Conservation (phyloP, 2,113 vertebrate species). For the Glaucomys volans region DNA sequence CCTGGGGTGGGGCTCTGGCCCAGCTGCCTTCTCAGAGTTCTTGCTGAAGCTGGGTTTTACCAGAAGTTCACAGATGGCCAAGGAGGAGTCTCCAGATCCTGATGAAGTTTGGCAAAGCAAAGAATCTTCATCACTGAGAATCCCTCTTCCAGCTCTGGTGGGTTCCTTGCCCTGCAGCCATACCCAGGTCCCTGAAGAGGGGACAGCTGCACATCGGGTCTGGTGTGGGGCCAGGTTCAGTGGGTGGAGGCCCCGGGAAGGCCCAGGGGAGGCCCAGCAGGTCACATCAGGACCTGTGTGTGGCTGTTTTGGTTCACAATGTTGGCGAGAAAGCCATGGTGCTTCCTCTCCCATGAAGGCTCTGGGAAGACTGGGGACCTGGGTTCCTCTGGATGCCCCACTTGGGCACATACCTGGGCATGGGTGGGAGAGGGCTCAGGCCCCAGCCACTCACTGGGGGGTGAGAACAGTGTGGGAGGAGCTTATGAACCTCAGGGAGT, state of each 20-base stretch:
- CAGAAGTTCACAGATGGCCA: neutral
- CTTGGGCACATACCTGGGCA: too few species aligned
- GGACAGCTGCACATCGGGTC: neutral
- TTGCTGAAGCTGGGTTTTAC: too few species aligned
- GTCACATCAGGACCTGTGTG: fast-evolving
- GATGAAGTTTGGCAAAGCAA: neutral
- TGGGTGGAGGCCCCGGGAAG: fast-evolving
- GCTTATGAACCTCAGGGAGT: fast-evolving
- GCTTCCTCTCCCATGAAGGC: neutral
- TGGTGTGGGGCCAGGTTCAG: neutral
- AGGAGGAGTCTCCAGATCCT: neutral
- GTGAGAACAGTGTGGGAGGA: too few species aligned
- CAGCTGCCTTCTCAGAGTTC: neutral
- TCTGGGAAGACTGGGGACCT: neutral
- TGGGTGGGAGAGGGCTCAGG: fast-evolving
- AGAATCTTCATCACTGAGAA: neutral
- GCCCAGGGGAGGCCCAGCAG: neutral
- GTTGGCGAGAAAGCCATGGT: neutral
- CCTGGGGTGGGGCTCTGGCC: neutral
- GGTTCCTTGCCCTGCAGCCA: neutral
- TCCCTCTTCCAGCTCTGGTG: neutral
- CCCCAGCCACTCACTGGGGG: too few species aligned
- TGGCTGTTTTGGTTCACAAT: fast-evolving
- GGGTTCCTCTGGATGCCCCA: neutral
- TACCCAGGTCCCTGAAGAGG: neutral